Base-by-base conservation (phyloP, 2,888 invertebrate genomes). In the Timandra comae region DNA sequence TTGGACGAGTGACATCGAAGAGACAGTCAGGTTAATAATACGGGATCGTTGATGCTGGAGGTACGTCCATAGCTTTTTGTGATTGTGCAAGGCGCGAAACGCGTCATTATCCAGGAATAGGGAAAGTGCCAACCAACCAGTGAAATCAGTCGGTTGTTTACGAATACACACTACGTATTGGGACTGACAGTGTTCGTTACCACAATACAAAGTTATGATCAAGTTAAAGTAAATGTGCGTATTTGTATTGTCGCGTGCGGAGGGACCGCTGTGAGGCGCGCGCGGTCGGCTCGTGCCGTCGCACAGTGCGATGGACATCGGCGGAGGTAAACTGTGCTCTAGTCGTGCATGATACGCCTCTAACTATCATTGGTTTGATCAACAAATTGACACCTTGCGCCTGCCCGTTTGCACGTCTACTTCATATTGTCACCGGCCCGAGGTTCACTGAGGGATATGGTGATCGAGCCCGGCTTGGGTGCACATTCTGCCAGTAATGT, bases 41-140 rank as follows among this genome's bases (percentile, higher is more conserved):
- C 38, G 76, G 82, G 82, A 85, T 82, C 80, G 84, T 82, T 84
- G 75, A 84, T 80, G 81, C 75, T 75, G 70, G 84, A 86, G 86
- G 85, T 86, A 86, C 81, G 86, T 86, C 70, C 76, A 70, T 80
- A 79, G 72, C 71, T 75, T 78, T 24, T 10, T 11, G 68, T 66
- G 16, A 69, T 74, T 63, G 76, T 69, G 70, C 16, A 62, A 68
- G 52, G 16, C 16, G 4, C 16, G 16, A 60, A 55, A 53, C 66
- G 73, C 66, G 77, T 73, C 76, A 71, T 67, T 65, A 60, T 43
- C 50, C 57, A 54, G 50, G 48, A 57, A 49, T 50, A 46, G 52
- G 51, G 56, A 69, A 76, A 76, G 78, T 69, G 72, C 52, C 71
- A 16, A 16, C 52, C 71, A 16, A 16, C 63, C 60, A 65, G 78